These are phyloP conservation scores for Tokudaia tokunoshimensis DNA, from an alignment of 2,797 vertebrate species.

Conservation along the genomic window DNA sequence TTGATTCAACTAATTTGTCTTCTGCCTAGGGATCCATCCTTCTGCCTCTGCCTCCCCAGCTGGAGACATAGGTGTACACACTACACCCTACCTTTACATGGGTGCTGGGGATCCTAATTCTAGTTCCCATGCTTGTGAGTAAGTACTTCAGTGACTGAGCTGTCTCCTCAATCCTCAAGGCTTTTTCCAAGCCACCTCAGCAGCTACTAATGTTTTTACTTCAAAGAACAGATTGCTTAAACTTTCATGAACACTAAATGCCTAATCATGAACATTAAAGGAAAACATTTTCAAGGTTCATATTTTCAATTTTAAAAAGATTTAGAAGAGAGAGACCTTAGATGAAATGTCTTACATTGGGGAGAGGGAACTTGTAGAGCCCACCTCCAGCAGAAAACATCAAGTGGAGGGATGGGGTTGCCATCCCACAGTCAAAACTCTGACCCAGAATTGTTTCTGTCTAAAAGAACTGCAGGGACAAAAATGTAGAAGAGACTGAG, in stretches of 20 bases:
- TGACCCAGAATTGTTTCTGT: too few species aligned
- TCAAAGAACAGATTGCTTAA: neutral
- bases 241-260: constrained; percentile 25
- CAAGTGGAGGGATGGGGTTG: too few species aligned
- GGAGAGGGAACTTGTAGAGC: too few species aligned
- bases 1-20: neutral
- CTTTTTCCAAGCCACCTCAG: neutral
- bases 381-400: too few species aligned
- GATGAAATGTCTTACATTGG: too few species aligned
- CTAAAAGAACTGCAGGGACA: too few species aligned
- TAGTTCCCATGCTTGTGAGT: neutral
- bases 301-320: constrained; percentile 19
- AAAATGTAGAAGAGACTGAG: too few species aligned
- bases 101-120: neutral
- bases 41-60: neutral
- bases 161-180: neutral
- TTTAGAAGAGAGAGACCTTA: neutral
- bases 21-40: neutral
- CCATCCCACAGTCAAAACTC: too few species aligned
- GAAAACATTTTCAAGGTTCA: constrained; percentile 15
- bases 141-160: neutral
- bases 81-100: neutral
- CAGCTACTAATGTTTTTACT: neutral
- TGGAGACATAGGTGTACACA: neutral
- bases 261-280: constrained; percentile 29